Evolutionary conservation across 2,888 invertebrate species (phyloP), one percentile per base, ranked within the genome.

Genomic region (Imbricaverruca yamaguchii): DNA sequence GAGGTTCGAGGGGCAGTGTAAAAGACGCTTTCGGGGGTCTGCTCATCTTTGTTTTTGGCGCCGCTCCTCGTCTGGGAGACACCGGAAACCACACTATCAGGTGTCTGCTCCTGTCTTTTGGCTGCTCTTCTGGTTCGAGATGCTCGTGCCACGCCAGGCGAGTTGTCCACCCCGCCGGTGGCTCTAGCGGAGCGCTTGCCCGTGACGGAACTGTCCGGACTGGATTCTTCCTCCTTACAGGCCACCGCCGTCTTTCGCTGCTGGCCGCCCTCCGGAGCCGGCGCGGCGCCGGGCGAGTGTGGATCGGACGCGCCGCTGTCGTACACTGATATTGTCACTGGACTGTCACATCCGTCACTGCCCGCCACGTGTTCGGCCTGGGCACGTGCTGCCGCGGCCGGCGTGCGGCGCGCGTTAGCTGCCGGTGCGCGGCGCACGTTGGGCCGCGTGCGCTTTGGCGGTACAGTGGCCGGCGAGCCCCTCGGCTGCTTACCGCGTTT

Each of bases 401-500:
- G 39, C 39, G 39, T 39, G 39, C 39, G 39, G 15, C 69, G 69
- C 13, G 2, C 25, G 69, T 13, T 39, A 8, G 67, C 11, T 55
- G 74, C 12, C 53, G 53, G 74, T 10, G 74, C 55, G n/a, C 74
- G 74, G 53, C 74, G 74, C 55, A 74, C 74, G 74, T 74, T 74
- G 10, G 74, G 23, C 4, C 74, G 53, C 11, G 9, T 53, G 8
- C 55, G 53, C 55, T 74, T 74, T 55, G 74, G 4, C 55, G 74
- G 74, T 8, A 74, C 74, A 3, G 55, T 3, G 55, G 74, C 74
- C 74, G 74, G 74, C 53, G 74, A 74, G 74, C 10, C 15, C 39
- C 53, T 39, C 18, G 74, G 9, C 21, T 13, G 23, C 53, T 53
- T 53, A 9, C 15, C 74, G 18, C 74, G 74, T 23, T 74, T 74